These are phyloP conservation scores for Thryonomys swinderianus DNA, from an alignment of 2,113 vertebrate species.

Conservation along the genomic window DNA sequence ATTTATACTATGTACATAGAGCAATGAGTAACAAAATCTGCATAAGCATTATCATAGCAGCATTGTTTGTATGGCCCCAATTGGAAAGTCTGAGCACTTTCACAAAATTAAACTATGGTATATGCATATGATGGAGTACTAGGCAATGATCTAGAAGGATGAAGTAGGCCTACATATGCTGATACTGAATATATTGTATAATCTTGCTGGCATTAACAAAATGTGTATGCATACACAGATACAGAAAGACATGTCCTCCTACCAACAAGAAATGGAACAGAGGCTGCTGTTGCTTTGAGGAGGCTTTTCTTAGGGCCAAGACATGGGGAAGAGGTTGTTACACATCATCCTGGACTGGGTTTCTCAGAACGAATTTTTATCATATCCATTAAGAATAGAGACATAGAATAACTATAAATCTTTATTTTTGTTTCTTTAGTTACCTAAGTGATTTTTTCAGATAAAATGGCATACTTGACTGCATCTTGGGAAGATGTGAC, in stretches of 20 bases:
- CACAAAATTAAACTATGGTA: slow-evolving; percentile 6
- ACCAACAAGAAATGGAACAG: neutral
- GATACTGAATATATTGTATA: neutral
- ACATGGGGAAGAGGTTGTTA: neutral
- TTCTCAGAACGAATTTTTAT: neutral
- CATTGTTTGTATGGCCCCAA: neutral
- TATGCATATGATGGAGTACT: neutral
- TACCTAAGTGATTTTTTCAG: neutral
- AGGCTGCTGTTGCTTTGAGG: neutral
- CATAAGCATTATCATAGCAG: neutral
- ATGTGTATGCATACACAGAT: neutral
- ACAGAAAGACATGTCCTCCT: neutral
- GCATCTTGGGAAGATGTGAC: neutral
- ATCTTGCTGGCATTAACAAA: neutral
- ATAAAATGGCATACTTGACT: neutral
- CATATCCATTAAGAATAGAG: neutral
- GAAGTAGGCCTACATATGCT: neutral
- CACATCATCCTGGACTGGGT: neutral
- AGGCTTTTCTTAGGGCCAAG: neutral
- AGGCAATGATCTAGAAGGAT: neutral
- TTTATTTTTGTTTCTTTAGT: neutral
- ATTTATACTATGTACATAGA: neutral
- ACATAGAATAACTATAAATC: neutral
- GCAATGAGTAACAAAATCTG: neutral
- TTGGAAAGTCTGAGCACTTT: neutral